Percentiles rank a stretch among this genome's conserved stretches.
These are phyloP conservation scores for Apomyelois bistriatella DNA, from an alignment of 2,888 invertebrate species.

Conservation along the genomic window DNA sequence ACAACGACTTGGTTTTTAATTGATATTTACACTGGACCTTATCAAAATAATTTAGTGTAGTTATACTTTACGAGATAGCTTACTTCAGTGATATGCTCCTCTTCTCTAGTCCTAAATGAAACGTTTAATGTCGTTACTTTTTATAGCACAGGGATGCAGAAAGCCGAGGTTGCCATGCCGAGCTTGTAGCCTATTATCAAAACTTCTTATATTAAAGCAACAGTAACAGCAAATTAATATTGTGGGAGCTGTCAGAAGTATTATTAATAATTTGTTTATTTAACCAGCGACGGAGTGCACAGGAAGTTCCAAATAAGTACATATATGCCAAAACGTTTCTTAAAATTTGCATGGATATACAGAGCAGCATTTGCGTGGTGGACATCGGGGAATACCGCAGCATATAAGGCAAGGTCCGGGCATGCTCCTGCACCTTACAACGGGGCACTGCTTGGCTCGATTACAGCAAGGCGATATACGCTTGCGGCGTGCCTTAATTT, in stretches of 20 bases:
- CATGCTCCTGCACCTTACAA: constrained; percentile 53
- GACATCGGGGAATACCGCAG: constrained; percentile 33
- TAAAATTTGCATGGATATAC: constrained; percentile 30
- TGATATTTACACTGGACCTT: not conserved
- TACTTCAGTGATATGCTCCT: constrained; percentile 6
- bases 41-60: constrained; percentile 4
- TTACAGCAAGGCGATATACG: constrained; percentile 60
- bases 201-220: not conserved
- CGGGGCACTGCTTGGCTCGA: constrained; percentile 47
- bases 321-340: too few species aligned
- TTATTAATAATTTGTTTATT: too few species aligned
- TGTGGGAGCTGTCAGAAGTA: too few species aligned
- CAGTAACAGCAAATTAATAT: not conserved
- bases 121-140: constrained; percentile 14
- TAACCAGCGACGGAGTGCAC: too few species aligned
- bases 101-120: constrained; percentile 17
- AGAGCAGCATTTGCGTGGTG: constrained; percentile 41
- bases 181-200: constrained; percentile 18
- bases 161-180: constrained; percentile 20
- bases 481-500: constrained; percentile 48
- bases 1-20: constrained; percentile 6
- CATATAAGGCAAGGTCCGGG: constrained; percentile 42
- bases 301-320: too few species aligned
- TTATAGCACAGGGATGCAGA: constrained; percentile 15
- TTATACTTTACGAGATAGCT: constrained; percentile 9